phyloP scores from a whole-genome alignment of 2,797 vertebrate species.

The Pipistrellus nathusii region DNA sequence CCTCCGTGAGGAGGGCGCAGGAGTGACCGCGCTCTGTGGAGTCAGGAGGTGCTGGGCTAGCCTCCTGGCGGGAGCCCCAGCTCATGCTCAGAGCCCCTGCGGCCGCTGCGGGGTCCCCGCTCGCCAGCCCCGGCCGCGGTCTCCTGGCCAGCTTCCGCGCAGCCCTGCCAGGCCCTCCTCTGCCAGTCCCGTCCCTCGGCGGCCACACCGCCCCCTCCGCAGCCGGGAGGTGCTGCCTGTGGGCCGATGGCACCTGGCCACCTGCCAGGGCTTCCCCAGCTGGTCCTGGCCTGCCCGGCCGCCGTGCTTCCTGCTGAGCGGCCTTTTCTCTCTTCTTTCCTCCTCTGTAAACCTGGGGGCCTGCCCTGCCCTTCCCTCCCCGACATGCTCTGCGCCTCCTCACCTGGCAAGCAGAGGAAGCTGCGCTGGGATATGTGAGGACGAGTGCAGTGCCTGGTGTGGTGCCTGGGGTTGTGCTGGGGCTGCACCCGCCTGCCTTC shows the following conservation, averaged over 20 bases:
- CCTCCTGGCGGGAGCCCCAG: not conserved
- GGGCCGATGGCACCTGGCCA: not conserved
- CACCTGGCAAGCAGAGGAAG: constrained; percentile 94
- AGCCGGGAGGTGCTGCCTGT: constrained; percentile 88
- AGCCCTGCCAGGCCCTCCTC: too few species aligned
- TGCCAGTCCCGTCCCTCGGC: too few species aligned
- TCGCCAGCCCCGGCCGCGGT: constrained; percentile 69
- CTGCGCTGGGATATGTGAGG: constrained; percentile 99
- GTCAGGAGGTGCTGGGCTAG: not conserved
- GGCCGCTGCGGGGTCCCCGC: constrained; percentile 69
- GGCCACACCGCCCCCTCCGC: constrained; percentile 73
- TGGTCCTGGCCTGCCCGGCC: not conserved
- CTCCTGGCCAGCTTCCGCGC: not conserved
- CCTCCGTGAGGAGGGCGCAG: not conserved
- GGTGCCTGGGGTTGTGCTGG: constrained; percentile 56
- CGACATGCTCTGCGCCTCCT: constrained; percentile 83
- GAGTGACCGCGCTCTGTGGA: not conserved
- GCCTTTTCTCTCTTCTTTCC: constrained; percentile 85
- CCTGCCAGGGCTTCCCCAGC: not conserved
- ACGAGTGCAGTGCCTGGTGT: constrained; percentile 79
- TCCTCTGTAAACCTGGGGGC: constrained; percentile 80
- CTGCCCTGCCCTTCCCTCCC: constrained; percentile 86
- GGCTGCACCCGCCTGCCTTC: not conserved
- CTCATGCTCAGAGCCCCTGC: not conserved
- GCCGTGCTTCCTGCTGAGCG: constrained; percentile 72